Evolutionary conservation across 2,888 invertebrate genomes (phyloP).

Genomic region (Drosophila nr. perissopoda): DNA sequence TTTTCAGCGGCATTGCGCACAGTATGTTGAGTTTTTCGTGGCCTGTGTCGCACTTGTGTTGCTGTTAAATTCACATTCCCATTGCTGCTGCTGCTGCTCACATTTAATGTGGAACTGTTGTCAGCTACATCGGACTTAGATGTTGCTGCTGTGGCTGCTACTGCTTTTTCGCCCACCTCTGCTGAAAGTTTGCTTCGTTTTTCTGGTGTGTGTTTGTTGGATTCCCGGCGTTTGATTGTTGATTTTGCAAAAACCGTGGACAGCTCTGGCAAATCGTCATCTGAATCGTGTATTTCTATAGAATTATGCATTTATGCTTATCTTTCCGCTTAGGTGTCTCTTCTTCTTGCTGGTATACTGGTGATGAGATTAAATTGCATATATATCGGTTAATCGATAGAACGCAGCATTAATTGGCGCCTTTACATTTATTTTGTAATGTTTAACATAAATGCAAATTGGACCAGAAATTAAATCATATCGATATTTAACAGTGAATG

Average conservation of each 20-base stretch:
- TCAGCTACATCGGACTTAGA: constrained; percentile 22
- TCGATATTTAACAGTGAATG: constrained; percentile 98
- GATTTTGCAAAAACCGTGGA: constrained; percentile 2
- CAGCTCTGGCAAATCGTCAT: constrained; percentile 49
- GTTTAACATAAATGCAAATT: constrained; percentile 63
- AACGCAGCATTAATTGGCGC: neutral
- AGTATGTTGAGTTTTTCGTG: constrained; percentile 62
- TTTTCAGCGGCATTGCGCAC: constrained; percentile 48
- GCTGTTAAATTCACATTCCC: neutral
- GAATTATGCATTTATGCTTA: constrained; percentile 40
- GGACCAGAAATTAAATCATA: constrained; percentile 77
- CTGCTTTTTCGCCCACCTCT: neutral
- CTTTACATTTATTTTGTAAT: neutral
- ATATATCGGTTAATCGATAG: constrained; percentile 22
- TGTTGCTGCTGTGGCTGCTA: neutral
- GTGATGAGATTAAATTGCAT: neutral
- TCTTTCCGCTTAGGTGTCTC: neutral
- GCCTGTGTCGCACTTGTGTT: constrained; percentile 42
- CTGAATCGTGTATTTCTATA: constrained; percentile 68
- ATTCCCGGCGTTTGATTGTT: neutral
- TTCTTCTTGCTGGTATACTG: constrained; percentile 10
- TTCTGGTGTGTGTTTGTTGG: constrained; percentile 31
- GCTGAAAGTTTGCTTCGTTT: constrained; percentile 8
- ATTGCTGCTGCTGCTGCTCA: constrained; percentile 3
- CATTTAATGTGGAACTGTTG: neutral